These are phyloP conservation scores for Characodon lateralis DNA, from an alignment of 2,797 vertebrate genomes.

Conservation along the genomic window DNA sequence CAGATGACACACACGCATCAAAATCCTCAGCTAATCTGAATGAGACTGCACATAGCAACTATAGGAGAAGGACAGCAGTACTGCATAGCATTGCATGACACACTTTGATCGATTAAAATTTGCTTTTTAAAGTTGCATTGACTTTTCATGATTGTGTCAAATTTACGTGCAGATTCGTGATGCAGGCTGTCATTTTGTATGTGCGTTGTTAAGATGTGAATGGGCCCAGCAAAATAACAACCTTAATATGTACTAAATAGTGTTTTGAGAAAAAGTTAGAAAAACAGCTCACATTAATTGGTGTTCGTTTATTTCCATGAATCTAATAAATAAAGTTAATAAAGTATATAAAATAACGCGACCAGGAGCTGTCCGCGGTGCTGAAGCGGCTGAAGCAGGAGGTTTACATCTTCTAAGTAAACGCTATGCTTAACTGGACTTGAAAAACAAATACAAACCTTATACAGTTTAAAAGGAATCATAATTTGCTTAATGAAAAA, in stretches of 20 bases:
- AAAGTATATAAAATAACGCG: background rate
- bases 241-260: background rate
- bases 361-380: constrained; percentile 76
- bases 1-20: constrained; percentile 67
- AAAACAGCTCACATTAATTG: background rate
- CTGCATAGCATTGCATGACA: constrained; percentile 18
- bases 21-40: constrained; percentile 74
- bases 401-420: constrained; percentile 38
- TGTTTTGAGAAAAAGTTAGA: background rate
- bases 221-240: background rate
- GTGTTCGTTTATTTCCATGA: background rate
- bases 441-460: background rate
- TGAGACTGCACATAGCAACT: constrained; percentile 51
- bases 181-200: constrained; percentile 16
- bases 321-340: background rate
- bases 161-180: background rate
- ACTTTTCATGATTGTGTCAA: background rate
- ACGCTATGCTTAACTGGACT: constrained; percentile 21
- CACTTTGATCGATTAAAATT: background rate
- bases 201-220: background rate
- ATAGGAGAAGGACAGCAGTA: constrained; percentile 36
- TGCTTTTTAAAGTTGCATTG: constrained; percentile 4
- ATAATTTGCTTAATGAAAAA: background rate
- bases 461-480: background rate
- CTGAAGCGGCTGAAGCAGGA: constrained; percentile 67